A percentile compares a stretch with the other conserved stretches of the same genome.
These are phyloP conservation scores for Heterotilapia buettikoferi DNA, from an alignment of 2,113 vertebrate genomes.

Conservation along the genomic window DNA sequence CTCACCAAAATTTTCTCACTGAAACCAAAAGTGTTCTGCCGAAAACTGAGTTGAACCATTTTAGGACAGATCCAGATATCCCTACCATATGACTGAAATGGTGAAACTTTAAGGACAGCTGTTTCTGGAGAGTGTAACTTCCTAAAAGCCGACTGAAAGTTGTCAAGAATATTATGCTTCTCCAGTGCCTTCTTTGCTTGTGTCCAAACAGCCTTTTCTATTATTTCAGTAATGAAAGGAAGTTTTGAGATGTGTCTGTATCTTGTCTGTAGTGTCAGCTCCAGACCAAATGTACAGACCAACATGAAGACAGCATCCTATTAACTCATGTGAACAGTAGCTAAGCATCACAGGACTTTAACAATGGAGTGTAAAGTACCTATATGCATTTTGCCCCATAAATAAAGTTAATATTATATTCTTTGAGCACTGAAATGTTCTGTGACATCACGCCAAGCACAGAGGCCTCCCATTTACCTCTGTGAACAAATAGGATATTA, in stretches of 20 bases:
- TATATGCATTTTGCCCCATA: not conserved
- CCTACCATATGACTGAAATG: not conserved
- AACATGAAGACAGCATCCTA: not conserved
- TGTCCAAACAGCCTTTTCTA: not conserved
- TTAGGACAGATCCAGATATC: not conserved
- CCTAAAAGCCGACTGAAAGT: not conserved
- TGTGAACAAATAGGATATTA: not conserved
- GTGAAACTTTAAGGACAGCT: not conserved
- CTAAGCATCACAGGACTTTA: not conserved
- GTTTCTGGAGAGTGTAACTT: not conserved
- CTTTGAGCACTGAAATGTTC: not conserved
- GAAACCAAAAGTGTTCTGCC: not conserved
- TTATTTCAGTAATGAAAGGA: not conserved
- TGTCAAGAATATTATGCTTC: not conserved
- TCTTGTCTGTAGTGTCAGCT: not conserved
- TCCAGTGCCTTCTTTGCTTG: not conserved
- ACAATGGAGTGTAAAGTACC: not conserved
- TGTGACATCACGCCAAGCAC: not conserved
- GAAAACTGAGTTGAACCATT: not conserved
- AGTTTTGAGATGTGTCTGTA: not conserved
- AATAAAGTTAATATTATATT: not conserved
- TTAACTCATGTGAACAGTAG: not conserved
- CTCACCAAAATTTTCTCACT: not conserved
- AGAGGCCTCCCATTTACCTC: not conserved
- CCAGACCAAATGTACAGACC: not conserved